Base-by-base conservation (phyloP, 2,113 vertebrate genomes). In the Spermophilus dauricus region DNA sequence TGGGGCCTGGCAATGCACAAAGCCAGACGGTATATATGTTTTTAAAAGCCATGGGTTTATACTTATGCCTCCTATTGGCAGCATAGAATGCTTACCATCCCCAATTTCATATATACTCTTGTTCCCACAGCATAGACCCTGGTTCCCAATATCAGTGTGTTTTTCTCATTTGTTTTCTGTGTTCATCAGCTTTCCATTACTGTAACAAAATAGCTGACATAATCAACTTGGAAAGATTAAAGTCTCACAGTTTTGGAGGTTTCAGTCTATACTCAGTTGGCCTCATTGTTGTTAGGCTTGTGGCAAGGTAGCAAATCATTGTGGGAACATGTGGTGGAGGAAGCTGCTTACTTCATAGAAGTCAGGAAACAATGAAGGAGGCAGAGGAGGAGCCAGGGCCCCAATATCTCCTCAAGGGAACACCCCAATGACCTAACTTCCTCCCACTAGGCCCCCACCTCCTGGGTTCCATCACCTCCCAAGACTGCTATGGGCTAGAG, bases 101-200 rank as follows among this genome's bases (percentile, higher is more conserved):
- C 22, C 17, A 8, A 24, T 20, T 61, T 26, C 0, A 3, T 10
- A 24, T 5, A 24, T 32, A 24, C 56, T 4, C 51, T 58, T 24
- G 32, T 45, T 53, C 14, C 73, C 6, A 0, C 4, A 4, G 11
- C 7, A 2, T 17, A 5, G 16, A 42, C 10, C 58, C 34, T 8
- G 11, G 69, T 73, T 82, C 53, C 77, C 0, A 12, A 26, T 45
- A 26, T 76, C 28, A 51, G 34, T 26, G 42, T 39, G 0, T 14
- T 34, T 37, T 75, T n/a, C 16, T 76, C 37, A 3, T 10, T 70
- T 24, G 2, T 70, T 8, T n/a, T 34, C 8, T 45, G 30, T 48
- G 11, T 75, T 75, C 63, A 7, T 73, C 56, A 37, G 70, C 24
- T 75, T 51, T 75, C 58, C 2, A 2, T 75, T 48, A 37, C 53